Conservation (phyloP, 2,113 vertebrate genomes). For the Otolemur garnettii region DNA sequence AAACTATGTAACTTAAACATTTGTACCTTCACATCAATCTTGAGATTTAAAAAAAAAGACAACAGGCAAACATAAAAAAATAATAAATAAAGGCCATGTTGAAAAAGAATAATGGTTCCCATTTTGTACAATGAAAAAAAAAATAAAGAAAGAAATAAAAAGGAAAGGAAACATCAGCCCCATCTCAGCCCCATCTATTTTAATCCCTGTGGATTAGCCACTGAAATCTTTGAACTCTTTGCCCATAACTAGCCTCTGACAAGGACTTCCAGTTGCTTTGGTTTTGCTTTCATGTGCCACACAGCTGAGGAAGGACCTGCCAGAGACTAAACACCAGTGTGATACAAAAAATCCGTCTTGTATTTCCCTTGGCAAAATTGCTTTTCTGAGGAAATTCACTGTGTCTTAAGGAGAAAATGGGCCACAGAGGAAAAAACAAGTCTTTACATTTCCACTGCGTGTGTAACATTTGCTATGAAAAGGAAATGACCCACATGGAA, state of each 20-base stretch:
- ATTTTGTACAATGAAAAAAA: slow-evolving; percentile 11
- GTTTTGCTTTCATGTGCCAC: slow-evolving; percentile 60
- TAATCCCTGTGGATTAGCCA: slow-evolving; percentile 30
- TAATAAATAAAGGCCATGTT: neutral
- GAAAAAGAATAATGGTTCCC: neutral
- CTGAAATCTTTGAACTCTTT: slow-evolving; percentile 58
- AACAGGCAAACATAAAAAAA: no score
- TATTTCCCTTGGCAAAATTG: slow-evolving; percentile 56
- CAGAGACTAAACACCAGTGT: neutral
- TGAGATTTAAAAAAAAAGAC: no score
- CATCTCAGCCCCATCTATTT: neutral
- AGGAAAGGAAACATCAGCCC: neutral
- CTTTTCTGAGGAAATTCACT: slow-evolving; percentile 53
- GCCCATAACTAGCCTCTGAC: slow-evolving; percentile 33
- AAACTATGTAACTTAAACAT: no score
- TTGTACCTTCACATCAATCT: no score
- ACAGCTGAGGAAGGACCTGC: slow-evolving; percentile 26
- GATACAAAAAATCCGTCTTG: slow-evolving; percentile 43
- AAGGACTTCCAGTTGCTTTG: slow-evolving; percentile 72
- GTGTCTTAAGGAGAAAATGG: slow-evolving; percentile 36
- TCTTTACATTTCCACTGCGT: neutral
- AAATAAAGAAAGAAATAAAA: neutral
- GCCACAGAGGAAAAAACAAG: neutral
- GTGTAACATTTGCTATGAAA: neutral
- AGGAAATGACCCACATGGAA: neutral